Conservation (phyloP, 2,797 vertebrate species). For the Xyrichtys novacula region DNA sequence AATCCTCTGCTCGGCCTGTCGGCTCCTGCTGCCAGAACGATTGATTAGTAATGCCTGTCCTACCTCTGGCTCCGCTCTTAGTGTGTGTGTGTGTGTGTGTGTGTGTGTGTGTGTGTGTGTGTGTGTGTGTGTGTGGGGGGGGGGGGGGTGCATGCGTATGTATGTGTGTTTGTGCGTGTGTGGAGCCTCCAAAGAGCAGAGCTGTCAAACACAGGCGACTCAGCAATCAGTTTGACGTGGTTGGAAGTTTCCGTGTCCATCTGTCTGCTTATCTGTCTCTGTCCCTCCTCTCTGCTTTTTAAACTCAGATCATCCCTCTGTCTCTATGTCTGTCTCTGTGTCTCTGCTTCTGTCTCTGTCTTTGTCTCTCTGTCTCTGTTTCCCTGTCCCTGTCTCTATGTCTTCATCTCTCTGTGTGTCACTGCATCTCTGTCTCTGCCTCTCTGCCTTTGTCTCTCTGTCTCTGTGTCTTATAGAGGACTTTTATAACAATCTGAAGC, state of each 20-base stretch:
- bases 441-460: too few relatives aligned
- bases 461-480: too few relatives aligned
- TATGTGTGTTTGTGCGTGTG: too few relatives aligned
- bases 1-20: slow-evolving; percentile 64
- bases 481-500: too few relatives aligned
- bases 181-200: slow-evolving; percentile 42
- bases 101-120: neutral
- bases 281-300: neutral
- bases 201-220: slow-evolving; percentile 62
- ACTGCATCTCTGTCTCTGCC: too few relatives aligned
- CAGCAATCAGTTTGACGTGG: slow-evolving; percentile 51
- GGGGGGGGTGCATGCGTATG: too few relatives aligned
- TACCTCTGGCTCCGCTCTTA: slow-evolving; percentile 30
- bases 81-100: slow-evolving; percentile 1
- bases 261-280: slow-evolving; percentile 19
- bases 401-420: too few relatives aligned
- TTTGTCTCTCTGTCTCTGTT: too few relatives aligned
- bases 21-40: slow-evolving; percentile 55
- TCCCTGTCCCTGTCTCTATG: too few relatives aligned
- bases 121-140: neutral
- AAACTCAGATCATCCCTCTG: slow-evolving; percentile 2
- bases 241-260: slow-evolving; percentile 54
- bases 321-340: slow-evolving; percentile 5
- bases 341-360: too few relatives aligned
- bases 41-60: slow-evolving; percentile 75